Evolutionary conservation across 2,888 invertebrate species (phyloP), one percentile per base, ranked within the genome.

Genomic region (Drosophila nr. fundita): DNA sequence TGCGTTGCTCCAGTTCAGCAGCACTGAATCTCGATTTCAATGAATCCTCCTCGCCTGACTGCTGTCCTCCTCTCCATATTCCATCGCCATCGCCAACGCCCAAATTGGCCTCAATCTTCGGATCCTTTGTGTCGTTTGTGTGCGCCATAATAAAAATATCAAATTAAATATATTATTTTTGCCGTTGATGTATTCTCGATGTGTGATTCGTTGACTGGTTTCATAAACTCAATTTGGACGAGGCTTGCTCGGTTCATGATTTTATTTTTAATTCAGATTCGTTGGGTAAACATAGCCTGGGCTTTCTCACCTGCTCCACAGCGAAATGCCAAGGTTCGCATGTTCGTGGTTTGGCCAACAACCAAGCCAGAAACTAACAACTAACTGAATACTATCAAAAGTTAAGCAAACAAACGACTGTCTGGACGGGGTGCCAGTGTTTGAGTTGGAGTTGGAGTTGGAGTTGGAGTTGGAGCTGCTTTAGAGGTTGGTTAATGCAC

Each of bases 291-390:
- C 66, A 73, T 53, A 59, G 55, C 50, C 34, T 42, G 59, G 32
- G 36, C 45, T 69, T 59, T 48, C 34, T 42, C 69, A 65, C 62
- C 65, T 68, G 76, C 75, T 45, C 52, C 21, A n/a, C 36, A n/a
- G 49, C 49, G 36, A 84, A 87, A 84, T 87, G 84, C 86, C 84
- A 84, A 87, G 87, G 84, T 83, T 84, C 87, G 78, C 48, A 65
- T 34, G 32, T 1, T 32, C 13, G 52, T 30, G 27, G 50, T 50
- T 50, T 78, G 76, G 76, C 60, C 75, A 75, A 78, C 60, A 42
- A 30, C 66, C 24, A 24, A 24, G 24, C 24, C 45, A 57, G 75
- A 53, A 67, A 80, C 74, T 69, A 53, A 71, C 72, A 74, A 70
- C 70, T 70, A 75, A 75, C 73, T 80, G 76, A 76, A 78, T 79